Percentiles rank a stretch among this genome's conserved stretches.
Conservation (phyloP, 2,888 invertebrate genomes). For the Zygothrica quintamaculata region DNA sequence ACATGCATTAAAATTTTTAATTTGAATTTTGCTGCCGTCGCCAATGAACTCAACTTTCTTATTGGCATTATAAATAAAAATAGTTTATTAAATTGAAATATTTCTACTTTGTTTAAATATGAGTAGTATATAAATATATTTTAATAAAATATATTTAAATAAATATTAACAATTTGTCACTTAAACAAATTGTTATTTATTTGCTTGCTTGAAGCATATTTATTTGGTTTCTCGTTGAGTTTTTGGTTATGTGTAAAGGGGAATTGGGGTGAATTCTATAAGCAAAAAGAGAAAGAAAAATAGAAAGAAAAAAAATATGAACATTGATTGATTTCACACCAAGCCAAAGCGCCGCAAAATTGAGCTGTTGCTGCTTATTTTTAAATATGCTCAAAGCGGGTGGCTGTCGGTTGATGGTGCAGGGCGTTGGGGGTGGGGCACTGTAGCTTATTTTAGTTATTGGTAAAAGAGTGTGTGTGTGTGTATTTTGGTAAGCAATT, state of each 20-base stretch:
- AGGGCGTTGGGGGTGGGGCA: neutral
- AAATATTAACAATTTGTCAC: neutral
- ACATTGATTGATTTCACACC: conserved; percentile 78
- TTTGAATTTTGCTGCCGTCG: too few species aligned
- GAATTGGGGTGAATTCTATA: conserved; percentile 29
- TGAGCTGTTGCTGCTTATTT: conserved; percentile 53
- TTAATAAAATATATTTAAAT: neutral
- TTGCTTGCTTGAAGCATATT: too few species aligned
- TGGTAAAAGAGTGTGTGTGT: conserved; percentile 17
- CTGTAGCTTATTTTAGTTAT: conserved; percentile 51
- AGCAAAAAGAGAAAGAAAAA: conserved; percentile 32
- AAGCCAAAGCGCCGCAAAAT: conserved; percentile 40
- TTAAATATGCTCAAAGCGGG: too few species aligned
- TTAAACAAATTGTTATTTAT: neutral
- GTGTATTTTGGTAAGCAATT: conserved; percentile 55
- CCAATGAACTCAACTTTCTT: too few species aligned
- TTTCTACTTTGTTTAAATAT: neutral
- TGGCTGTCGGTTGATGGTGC: conserved; percentile 24
- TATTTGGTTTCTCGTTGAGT: too few species aligned
- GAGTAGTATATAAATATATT: neutral
- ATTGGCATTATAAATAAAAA: neutral
- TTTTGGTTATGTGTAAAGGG: too few species aligned
- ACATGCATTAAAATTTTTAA: too few species aligned
- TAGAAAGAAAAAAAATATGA: conserved; percentile 48
- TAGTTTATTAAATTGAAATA: too few species aligned